Percentiles rank a stretch among this genome's conserved stretches.
These are phyloP conservation scores for Pogoniulus pusillus DNA, from an alignment of 2,797 vertebrate species.

Conservation along the genomic window DNA sequence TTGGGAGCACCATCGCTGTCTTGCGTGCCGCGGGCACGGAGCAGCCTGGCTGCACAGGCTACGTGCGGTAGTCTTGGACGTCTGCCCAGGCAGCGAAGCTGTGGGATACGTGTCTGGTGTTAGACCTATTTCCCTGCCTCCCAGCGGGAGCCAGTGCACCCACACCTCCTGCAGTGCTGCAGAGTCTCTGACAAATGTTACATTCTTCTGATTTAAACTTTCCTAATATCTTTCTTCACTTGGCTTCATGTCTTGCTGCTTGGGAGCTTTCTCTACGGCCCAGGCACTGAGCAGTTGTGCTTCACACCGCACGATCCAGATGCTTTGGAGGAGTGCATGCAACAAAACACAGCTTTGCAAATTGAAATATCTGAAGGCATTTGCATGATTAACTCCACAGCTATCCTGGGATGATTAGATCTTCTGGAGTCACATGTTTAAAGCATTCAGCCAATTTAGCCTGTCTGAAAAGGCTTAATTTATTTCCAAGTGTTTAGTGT, in stretches of 20 bases:
- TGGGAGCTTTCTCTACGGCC: background rate
- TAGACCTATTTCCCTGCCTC: background rate
- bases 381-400: constrained; percentile 49
- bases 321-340: background rate
- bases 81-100: rapidly evolving
- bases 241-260: background rate
- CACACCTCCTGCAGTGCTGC: rapidly evolving
- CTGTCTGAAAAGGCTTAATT: constrained; percentile 52
- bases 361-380: constrained; percentile 8
- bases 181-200: background rate
- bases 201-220: background rate
- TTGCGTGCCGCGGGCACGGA: background rate
- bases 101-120: background rate
- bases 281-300: background rate
- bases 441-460: constrained; percentile 53
- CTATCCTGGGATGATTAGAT: constrained; percentile 58
- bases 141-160: background rate
- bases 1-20: background rate
- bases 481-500: constrained; percentile 52
- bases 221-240: background rate
- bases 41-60: no score
- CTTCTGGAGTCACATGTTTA: background rate
- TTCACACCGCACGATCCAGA: background rate
- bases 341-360: constrained; percentile 12
- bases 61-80: rapidly evolving